Evolutionary conservation across 2,888 invertebrate species (phyloP).

Genomic region (Cantharis flavilabris): DNA sequence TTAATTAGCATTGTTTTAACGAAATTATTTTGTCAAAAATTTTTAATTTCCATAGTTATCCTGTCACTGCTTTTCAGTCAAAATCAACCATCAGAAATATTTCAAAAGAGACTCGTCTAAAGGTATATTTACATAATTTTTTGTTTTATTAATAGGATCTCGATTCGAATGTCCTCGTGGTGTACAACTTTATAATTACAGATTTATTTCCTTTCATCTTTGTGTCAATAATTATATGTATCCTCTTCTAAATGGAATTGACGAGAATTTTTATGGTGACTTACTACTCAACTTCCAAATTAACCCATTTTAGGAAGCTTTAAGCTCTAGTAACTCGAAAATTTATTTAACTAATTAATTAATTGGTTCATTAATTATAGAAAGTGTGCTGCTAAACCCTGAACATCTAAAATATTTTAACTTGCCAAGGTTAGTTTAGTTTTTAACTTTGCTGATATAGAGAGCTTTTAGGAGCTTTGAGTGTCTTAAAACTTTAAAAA

Average conservation of each 20-base stretch:
- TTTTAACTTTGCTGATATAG: not conserved
- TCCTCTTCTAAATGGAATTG: not conserved
- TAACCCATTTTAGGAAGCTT: not conserved
- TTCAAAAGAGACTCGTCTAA: not conserved
- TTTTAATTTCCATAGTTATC: not conserved
- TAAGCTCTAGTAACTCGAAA: not conserved
- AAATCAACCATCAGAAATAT: not conserved
- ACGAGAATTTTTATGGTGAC: not conserved
- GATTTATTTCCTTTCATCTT: not conserved
- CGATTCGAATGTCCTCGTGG: not conserved
- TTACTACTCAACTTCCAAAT: not conserved
- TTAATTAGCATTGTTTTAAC: not conserved
- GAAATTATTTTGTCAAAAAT: not conserved
- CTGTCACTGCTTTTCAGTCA: not conserved
- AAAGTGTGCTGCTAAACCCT: not conserved
- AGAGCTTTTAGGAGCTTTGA: not conserved
- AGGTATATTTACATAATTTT: not conserved
- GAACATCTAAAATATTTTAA: not conserved
- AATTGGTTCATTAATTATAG: not conserved
- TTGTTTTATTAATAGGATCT: not conserved
- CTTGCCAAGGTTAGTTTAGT: not conserved
- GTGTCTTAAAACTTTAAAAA: not conserved
- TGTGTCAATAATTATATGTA: not conserved
- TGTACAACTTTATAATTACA: not conserved
- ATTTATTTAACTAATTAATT: not conserved